Base-by-base conservation (phyloP, 2,113 vertebrate genomes). In the Leptobrachium ailaonicum region DNA sequence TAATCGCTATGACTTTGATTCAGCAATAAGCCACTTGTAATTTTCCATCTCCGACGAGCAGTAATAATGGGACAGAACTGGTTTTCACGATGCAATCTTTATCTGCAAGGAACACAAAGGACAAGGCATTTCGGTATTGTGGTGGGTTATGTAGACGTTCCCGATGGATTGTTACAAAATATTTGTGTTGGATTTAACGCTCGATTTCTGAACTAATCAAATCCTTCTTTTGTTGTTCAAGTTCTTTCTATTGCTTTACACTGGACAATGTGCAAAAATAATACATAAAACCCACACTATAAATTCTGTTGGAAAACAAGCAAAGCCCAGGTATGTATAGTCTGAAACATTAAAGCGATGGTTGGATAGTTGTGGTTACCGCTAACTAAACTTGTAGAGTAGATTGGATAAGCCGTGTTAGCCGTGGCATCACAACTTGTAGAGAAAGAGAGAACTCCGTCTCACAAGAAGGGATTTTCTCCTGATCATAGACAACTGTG, bases 11-110 rank as follows among this genome's bases (percentile, higher is more conserved):
- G 78, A 68, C 64, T 74, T 68, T 63, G 45, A 32, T 72, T 14
- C 53, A 47, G 71, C 41, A 45, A 53, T 80, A 68, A 74, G 50
- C 78, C 78, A 74, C 78, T 80, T 60, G 78, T 80, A 80, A 80
- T 80, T 80, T 80, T 80, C 78, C 78, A 74, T 60, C 63, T 41
- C 41, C 20, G 43, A 54, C 70, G 41, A 41, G 62, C 50, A 44
- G 47, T 58, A 67, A 64, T 41, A 45, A 66, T 11, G 72, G 62
- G 71, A 11, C 47, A 5, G 9, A 32, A 45, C 66, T 80, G 73
- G n/a, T 74, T 80, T 74, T 62, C 43, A 68, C 11, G 10, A 8
- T 74, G 47, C 32, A 32, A 32, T 32, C n/a, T 66, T 80, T 80
- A 80, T 80, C 78, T 68, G 78, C 20, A 40, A n/a, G 54, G 12